These are phyloP conservation scores for Muscicapa comitata DNA, from an alignment of 2,797 vertebrate genomes.

Conservation along the genomic window DNA sequence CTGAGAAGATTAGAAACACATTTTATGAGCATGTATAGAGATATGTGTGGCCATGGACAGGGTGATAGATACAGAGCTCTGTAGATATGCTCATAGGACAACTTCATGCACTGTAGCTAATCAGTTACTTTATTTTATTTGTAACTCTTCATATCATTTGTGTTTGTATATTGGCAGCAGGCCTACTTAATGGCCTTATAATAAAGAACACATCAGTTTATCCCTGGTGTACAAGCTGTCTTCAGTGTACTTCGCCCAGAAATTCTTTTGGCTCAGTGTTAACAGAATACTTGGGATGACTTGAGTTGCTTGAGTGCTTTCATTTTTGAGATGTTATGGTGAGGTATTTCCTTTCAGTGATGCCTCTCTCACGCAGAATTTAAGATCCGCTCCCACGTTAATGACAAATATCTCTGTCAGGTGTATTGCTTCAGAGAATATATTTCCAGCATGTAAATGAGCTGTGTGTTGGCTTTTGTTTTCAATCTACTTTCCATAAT, in stretches of 20 bases:
- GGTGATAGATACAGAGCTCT: not conserved
- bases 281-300: not conserved
- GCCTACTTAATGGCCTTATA: not conserved
- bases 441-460: not conserved
- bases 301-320: not conserved
- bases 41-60: not conserved
- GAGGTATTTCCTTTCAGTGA: not conserved
- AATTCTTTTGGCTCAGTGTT: slow-evolving; percentile 17
- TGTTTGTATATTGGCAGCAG: not conserved
- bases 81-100: not conserved
- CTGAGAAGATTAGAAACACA: not conserved
- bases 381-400: not conserved
- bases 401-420: not conserved
- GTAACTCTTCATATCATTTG: not conserved
- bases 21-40: not conserved
- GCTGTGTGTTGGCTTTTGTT: not conserved
- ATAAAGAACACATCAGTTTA: not conserved
- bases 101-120: not conserved
- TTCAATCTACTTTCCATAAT: not conserved
- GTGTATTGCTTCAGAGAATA: not conserved
- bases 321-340: not conserved
- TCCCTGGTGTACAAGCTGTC: not conserved
- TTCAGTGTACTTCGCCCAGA: not conserved
- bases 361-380: not conserved
- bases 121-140: not conserved